phyloP scores from a whole-genome alignment of 2,113 vertebrate genomes.

The Girardinichthys multiradiatus region DNA sequence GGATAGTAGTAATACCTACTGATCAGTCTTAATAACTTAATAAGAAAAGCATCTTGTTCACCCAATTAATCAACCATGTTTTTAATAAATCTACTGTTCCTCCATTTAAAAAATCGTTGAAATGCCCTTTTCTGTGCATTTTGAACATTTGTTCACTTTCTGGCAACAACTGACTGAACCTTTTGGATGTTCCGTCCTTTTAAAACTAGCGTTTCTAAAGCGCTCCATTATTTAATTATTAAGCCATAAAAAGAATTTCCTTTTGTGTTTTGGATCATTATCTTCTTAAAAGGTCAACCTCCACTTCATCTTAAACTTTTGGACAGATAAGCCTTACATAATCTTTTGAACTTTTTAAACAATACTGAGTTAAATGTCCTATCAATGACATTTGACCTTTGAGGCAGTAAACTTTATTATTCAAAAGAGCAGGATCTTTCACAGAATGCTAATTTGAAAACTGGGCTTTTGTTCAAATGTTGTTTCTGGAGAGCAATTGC shows the following conservation, averaged over 20 bases:
- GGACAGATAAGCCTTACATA: neutral
- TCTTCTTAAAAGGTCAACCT: neutral
- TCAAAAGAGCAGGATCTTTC: neutral
- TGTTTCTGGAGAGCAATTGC: neutral
- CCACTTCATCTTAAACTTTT: neutral
- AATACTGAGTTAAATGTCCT: neutral
- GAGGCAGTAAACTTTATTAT: neutral
- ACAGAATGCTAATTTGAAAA: neutral
- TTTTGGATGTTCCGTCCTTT: neutral
- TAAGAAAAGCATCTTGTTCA: too few relatives aligned
- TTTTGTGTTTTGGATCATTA: neutral
- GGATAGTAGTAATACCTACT: too few relatives aligned
- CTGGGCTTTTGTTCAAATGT: neutral
- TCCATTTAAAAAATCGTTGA: too few relatives aligned
- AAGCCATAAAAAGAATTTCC: neutral
- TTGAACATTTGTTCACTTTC: neutral
- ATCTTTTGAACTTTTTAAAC: conserved; percentile 1
- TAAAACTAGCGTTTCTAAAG: neutral
- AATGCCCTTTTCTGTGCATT: too few relatives aligned
- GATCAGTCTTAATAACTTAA: too few relatives aligned
- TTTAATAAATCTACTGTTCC: too few relatives aligned
- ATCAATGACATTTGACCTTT: neutral
- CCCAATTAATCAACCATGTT: too few relatives aligned
- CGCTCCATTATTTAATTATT: neutral
- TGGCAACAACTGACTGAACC: neutral